These are phyloP conservation scores for Acanthoscelides obtectus DNA, from an alignment of 2,888 invertebrate species.

Conservation along the genomic window DNA sequence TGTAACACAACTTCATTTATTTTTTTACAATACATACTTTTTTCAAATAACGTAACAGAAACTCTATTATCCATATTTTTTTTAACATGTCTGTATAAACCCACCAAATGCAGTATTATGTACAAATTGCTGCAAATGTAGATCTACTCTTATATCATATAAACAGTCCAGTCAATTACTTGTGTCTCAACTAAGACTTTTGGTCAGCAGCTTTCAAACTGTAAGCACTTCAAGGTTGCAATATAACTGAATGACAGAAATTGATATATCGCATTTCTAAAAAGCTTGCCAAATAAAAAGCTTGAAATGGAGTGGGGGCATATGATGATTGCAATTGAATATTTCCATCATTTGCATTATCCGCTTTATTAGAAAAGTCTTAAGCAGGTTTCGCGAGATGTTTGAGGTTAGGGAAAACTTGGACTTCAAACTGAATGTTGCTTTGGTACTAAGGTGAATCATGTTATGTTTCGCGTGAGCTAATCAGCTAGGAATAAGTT, in stretches of 20 bases:
- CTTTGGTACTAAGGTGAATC: too few species aligned
- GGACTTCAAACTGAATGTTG: too few species aligned
- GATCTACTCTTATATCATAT: not conserved
- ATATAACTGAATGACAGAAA: not conserved
- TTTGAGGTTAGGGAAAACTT: too few species aligned
- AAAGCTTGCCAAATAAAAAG: not conserved
- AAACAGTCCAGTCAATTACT: not conserved
- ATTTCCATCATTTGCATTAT: too few species aligned
- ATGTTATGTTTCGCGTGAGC: too few species aligned
- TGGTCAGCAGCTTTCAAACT: not conserved
- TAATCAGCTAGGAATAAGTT: too few species aligned
- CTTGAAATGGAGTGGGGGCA: not conserved
- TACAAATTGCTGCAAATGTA: not conserved
- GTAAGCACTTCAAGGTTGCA: not conserved
- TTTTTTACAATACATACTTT: too few species aligned
- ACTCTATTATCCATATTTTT: too few species aligned
- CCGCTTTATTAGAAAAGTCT: too few species aligned
- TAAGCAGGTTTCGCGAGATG: too few species aligned
- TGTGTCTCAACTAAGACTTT: not conserved
- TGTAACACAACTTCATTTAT: too few species aligned
- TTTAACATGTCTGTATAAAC: not conserved
- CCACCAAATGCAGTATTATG: not conserved
- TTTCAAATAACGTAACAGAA: too few species aligned
- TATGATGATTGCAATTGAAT: not conserved
- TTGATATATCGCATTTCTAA: not conserved